Base-by-base conservation (phyloP, 2,797 vertebrate species). In the Parauchenoglanis ngamensis region DNA sequence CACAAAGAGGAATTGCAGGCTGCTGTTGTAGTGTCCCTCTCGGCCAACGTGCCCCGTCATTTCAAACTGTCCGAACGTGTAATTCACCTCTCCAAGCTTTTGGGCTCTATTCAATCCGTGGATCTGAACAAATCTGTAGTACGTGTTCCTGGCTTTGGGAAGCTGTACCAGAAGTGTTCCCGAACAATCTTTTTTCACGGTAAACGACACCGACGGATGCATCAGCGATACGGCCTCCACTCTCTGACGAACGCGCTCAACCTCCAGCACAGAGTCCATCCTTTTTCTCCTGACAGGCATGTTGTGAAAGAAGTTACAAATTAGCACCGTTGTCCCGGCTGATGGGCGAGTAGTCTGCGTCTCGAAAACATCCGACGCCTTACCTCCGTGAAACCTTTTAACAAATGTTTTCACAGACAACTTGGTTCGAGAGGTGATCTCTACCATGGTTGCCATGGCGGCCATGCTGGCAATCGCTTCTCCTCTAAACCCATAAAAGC, bases 1-100 rank as follows among this genome's bases (percentile, higher is more conserved):
- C 11, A 99, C 96, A 86, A 97, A 99, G 61, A 99, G 91, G 92
- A 96, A 98, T 91, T 99, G 98, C 87, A 98, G 94, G 91, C 94
- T 96, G 92, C 94, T 98, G 93, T 97, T 99, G 91, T 99, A 98
- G 93, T 99, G 98, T 31, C 97, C 97, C 91, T 98, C 97, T 67
- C 91, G 95, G 86, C 98, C 96, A 52, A 99, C 95, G 91, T 96
- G 94, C 61, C 98, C 98, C 0, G 4, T 94, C 78, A 98, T 93
- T 76, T 97, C 93, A 93, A 98, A 97, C 83, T 94, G 96, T 44
- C 92, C 92, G 28, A 91, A 94, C 0, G 91, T 92, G 93, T 96
- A 92, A 76, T 91, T 92, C 83, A 99, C 92, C 93, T 98, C 96
- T 89, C 94, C 88, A 54, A 99, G 95, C 88, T 97, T 98, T 92